Base-by-base conservation (phyloP, 2,797 vertebrate species). In the Allobates femoralis region DNA sequence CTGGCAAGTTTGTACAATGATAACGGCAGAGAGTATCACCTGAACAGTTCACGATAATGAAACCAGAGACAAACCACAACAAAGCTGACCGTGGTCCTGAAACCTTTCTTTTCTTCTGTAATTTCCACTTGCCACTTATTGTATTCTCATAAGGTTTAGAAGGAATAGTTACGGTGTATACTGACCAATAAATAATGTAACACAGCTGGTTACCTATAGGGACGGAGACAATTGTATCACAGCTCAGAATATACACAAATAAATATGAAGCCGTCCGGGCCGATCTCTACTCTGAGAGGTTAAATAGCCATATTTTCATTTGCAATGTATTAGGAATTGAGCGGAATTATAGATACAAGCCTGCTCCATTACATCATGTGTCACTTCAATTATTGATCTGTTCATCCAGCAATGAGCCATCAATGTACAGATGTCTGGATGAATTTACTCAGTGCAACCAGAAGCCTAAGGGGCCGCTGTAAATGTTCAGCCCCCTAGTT, bases 81-180 rank as follows among this genome's bases (percentile, higher is more conserved):
- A 37, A 79, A 58, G 84, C 84, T 85, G 84, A 50, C 84, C 84
- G 37, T 85, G 84, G 84, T 85, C 76, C 84, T 85, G 84, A 85
- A 85, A 64, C 41, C n/a, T 66, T 53, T 60, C 26, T 32, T 64
- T 46, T 30, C 41, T 23, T 34, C 11, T 69, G 53, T 75, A 26
- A 26, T 74, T 32, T 18, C 19, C 26, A 76, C 46, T 53, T 16
- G 6, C 12, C 21, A 50, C 10, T 51, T 37, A 71, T 23, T 71
- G 67, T 71, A 69, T 3, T 34, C 18, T 69, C 30, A 69, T 8
- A 2, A 2, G 2, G 34, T 21, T 21, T 34, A 66, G 14, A 69
- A 34, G 41, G 37, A 0, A 71, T 41, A 41, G 34, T 41, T 41
- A 14, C 23, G 19, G 46, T 73, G 46, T 26, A 73, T 14, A 15